These are phyloP conservation scores for Tachycineta bicolor DNA, from an alignment of 2,113 vertebrate species.

Conservation along the genomic window DNA sequence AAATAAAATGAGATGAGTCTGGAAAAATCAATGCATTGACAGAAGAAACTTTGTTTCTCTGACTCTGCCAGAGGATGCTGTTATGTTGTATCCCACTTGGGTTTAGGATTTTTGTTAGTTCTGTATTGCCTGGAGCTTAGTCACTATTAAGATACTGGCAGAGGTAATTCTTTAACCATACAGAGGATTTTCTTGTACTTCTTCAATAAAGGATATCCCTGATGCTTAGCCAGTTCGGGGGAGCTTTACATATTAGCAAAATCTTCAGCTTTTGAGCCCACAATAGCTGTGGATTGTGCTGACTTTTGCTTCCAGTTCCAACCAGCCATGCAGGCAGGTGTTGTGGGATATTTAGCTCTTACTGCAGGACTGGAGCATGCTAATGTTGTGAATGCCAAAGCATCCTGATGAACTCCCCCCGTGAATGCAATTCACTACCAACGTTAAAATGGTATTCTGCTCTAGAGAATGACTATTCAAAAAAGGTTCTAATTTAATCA, in stretches of 20 bases:
- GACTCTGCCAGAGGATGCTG: constrained; percentile 32
- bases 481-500: constrained; percentile 17
- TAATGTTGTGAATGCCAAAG: neutral
- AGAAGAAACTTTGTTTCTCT: constrained; percentile 36
- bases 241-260: neutral
- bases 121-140: constrained; percentile 40
- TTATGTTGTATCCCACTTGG: constrained; percentile 41
- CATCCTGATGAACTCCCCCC: neutral
- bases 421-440: neutral
- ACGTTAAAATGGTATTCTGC: neutral
- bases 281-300: neutral
- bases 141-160: constrained; percentile 11
- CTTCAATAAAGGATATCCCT: constrained; percentile 4
- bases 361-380: neutral
- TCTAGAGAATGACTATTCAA: constrained; percentile 3
- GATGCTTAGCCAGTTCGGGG: neutral
- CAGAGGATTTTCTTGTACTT: neutral
- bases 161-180: constrained; percentile 22
- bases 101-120: constrained; percentile 37
- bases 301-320: neutral
- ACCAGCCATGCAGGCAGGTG: neutral
- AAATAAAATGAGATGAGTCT: neutral
- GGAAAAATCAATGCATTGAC: constrained; percentile 53
- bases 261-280: neutral
- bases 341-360: neutral